These are phyloP conservation scores for Cassiopea xamachana DNA, from an alignment of 30 jellyfish, hydroid and myxozoan species.

Conservation along the genomic window DNA sequence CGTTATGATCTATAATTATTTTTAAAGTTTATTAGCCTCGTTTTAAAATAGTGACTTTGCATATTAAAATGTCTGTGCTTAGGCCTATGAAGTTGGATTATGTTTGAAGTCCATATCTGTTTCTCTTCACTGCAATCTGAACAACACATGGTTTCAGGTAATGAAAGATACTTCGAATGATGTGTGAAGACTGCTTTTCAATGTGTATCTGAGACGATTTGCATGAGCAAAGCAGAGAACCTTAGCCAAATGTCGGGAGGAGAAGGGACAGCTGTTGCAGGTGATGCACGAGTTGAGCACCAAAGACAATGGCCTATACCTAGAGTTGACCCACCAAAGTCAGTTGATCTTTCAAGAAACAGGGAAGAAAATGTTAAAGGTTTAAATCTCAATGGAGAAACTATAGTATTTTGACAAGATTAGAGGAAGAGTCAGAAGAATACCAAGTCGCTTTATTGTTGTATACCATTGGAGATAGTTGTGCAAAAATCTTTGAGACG, in stretches of 20 bases:
- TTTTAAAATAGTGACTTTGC: too few species aligned
- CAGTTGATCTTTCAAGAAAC: slow-evolving; percentile 55
- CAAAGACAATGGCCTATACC: slow-evolving; percentile 46
- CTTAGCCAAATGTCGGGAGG: background rate
- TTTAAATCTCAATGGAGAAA: slow-evolving; percentile 53
- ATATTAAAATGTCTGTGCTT: too few species aligned
- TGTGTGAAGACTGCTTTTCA: background rate
- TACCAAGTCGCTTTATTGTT: slow-evolving; percentile 58
- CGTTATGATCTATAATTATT: too few species aligned
- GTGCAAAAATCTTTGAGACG: slow-evolving; percentile 53
- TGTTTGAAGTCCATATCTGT: background rate
- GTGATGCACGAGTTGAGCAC: slow-evolving; percentile 10
- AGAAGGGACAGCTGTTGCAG: background rate
- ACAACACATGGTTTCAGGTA: background rate
- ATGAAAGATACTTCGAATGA: background rate
- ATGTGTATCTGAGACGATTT: background rate
- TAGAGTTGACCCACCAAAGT: slow-evolving; percentile 54
- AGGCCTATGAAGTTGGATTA: background rate
- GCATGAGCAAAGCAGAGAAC: background rate
- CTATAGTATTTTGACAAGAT: slow-evolving; percentile 51
- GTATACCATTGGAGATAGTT: slow-evolving; percentile 58
- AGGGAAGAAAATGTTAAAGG: slow-evolving; percentile 41
- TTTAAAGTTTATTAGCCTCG: too few species aligned
- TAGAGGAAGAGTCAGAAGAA: slow-evolving; percentile 24
- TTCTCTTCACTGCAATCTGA: background rate